Evolutionary conservation across 2,888 invertebrate genomes (phyloP).

Genomic region (Heterodera filipjevi): DNA sequence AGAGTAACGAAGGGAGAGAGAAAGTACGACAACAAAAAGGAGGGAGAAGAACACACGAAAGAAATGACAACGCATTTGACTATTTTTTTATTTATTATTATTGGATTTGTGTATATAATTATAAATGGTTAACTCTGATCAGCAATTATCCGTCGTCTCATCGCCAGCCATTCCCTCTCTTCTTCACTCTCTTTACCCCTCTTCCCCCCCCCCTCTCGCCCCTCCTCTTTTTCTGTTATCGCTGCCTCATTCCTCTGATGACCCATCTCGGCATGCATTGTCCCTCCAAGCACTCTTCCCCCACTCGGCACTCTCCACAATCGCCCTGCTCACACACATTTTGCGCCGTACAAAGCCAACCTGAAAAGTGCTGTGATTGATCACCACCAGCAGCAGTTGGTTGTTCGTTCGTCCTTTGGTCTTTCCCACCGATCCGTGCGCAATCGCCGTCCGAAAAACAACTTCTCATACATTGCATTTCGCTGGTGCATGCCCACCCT

Average conservation of each 20-base stretch:
- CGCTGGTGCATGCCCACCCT: constrained; percentile 2
- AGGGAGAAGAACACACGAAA: too few relatives aligned
- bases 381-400: too few relatives aligned
- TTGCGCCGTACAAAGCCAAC: background rate
- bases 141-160: too few relatives aligned
- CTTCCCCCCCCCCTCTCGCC: background rate
- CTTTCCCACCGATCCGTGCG: background rate
- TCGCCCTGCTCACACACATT: constrained; percentile 7
- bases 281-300: constrained; percentile 21
- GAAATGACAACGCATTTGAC: too few relatives aligned
- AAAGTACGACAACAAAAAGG: too few relatives aligned
- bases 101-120: too few relatives aligned
- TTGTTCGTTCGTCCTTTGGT: background rate
- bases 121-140: too few relatives aligned
- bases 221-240: background rate
- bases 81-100: too few relatives aligned
- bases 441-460: background rate
- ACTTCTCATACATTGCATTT: background rate
- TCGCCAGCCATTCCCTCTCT: too few relatives aligned
- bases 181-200: too few relatives aligned
- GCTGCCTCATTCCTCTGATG: background rate
- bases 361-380: background rate
- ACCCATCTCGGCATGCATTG: constrained; percentile 22
- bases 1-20: too few relatives aligned
- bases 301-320: constrained; percentile 17